Evolutionary conservation across 1,140 invertebrate species (phyloP), one percentile per base, ranked within the genome.

Genomic region (Bombus waltoni): DNA sequence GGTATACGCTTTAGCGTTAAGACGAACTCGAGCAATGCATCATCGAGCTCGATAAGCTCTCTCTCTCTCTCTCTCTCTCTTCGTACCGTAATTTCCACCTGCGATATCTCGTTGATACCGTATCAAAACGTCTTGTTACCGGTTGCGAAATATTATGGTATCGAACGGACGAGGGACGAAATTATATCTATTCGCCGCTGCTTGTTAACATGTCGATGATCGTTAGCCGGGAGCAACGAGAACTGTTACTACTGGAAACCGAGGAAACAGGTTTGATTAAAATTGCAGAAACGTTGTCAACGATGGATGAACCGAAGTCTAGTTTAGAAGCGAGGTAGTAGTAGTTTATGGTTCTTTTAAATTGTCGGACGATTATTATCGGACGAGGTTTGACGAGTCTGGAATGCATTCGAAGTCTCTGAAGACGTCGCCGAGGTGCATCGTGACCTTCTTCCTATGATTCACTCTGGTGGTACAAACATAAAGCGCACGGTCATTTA

Each of bases 361-460:
- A 40, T 25, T 18, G 53, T 57, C 35, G 0, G 18, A 18, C 9
- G 44, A 35, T 62, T 62, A 62, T 62, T 62, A 62, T n/a, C 8
- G 3, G 4, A 62, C 59, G 28, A 62, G 28, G n/a, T 66, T 66
- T 32, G 65, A 83, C 76, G 62, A 73, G 32, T 22, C 28, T 38
- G 25, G 40, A 47, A 32, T n/a, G n/a, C 18, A 2, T 22, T 53
- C 22, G 47, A 53, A 53, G 18, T 53, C 5, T 8, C 18, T 2
- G 18, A 11, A 47, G 13, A 74, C 38, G n/a, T n/a, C 32, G 40
- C 13, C 38, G 59, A 22, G 35, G 35, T 72, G 18, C 73, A 11
- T 83, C 81, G 53, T 59, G 82, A 78, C 74, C 82, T 83, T 83
- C 74, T 83, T 83, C 68, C 59, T 77, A 57, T 70, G 81, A 83